These are phyloP conservation scores for Capitulum mitella DNA, from an alignment of 2,888 invertebrate species.

Conservation along the genomic window DNA sequence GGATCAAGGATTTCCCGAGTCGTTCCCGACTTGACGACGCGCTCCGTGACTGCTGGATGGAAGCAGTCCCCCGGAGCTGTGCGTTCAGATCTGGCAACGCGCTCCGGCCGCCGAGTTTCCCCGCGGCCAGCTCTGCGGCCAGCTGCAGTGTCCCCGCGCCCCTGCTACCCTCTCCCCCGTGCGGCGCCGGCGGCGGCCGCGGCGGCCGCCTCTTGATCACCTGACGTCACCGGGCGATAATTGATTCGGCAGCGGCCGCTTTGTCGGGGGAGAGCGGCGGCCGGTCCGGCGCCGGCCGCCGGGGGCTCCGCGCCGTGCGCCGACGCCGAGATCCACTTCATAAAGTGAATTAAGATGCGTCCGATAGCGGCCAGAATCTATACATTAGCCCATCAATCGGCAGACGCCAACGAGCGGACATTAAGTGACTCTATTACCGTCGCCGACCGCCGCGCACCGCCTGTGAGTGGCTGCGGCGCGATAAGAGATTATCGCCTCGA, in stretches of 20 bases:
- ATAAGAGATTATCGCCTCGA: slow-evolving; percentile 2
- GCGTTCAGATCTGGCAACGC: no score
- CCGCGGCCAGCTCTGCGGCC: no score
- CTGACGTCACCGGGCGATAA: not conserved
- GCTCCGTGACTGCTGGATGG: no score
- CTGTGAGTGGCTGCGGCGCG: not conserved
- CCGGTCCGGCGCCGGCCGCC: not conserved
- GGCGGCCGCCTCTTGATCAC: not conserved
- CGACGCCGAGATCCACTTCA: slow-evolving; percentile 1
- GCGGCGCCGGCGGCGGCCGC: not conserved
- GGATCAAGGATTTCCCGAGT: no score
- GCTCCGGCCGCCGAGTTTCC: no score
- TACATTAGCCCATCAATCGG: not conserved
- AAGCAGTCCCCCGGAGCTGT: no score
- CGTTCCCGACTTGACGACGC: no score
- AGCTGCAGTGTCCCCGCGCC: no score
- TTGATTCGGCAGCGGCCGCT: slow-evolving; percentile 3
- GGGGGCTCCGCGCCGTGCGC: not conserved
- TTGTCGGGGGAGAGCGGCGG: not conserved
- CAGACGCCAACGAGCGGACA: not conserved
- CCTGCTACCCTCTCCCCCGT: not conserved
- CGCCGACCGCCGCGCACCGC: not conserved
- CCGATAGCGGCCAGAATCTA: not conserved
- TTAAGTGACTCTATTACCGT: slow-evolving; percentile 8
- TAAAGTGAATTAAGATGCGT: slow-evolving; percentile 19